phyloP scores from a whole-genome alignment of 2,888 invertebrate species.

The Uropetala carovei region DNA sequence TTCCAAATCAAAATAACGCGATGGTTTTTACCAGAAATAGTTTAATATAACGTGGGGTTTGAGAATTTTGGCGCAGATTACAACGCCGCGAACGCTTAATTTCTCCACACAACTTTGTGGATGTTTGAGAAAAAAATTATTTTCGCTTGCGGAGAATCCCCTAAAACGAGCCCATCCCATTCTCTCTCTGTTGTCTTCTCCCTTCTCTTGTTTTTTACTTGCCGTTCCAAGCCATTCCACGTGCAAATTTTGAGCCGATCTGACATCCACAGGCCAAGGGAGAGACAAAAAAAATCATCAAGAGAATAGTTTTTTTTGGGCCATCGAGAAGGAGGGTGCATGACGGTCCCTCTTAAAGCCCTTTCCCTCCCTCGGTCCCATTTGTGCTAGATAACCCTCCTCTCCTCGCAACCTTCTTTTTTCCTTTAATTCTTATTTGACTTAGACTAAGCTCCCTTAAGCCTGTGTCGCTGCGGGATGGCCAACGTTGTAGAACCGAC shows the following conservation, averaged over 20 bases:
- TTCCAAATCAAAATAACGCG: too few species aligned
- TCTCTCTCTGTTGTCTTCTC: too few species aligned
- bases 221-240: too few species aligned
- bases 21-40: too few species aligned
- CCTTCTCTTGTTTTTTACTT: background rate
- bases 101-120: too few species aligned
- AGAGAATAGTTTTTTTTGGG: background rate
- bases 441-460: slow-evolving; percentile 57
- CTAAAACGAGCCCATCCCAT: background rate
- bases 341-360: background rate
- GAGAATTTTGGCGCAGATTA: too few species aligned
- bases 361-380: background rate
- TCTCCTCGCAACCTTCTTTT: background rate
- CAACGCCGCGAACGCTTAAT: too few species aligned
- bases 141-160: background rate
- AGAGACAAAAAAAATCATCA: background rate
- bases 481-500: slow-evolving; percentile 38
- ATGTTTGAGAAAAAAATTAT: too few species aligned
- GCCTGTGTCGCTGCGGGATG: slow-evolving; percentile 52
- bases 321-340: slow-evolving; percentile 5
- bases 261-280: background rate
- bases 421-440: slow-evolving; percentile 61
- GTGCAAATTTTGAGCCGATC: background rate
- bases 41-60: too few species aligned
- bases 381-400: background rate